Evolutionary conservation across 2,113 vertebrate genomes (phyloP), one percentile per base, ranked within the genome.

Genomic region (Theristicus caerulescens): DNA sequence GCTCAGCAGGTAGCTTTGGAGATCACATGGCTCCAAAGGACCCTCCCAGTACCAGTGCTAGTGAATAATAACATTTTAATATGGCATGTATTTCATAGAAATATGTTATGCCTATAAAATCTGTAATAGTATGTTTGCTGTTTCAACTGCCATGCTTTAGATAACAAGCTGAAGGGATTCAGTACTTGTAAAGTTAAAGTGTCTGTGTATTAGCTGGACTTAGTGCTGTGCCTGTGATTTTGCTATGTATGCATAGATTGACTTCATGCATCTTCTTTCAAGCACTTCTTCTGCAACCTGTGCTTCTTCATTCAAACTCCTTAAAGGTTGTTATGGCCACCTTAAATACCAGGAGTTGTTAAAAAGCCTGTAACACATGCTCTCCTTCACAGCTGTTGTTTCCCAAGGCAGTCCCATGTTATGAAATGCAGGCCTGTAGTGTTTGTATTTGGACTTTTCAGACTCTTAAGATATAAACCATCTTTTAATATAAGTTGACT

Each of bases 21-120:
- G 55, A 93, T 16, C 10, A 1, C 6, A 5, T 21, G 26, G 15
- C n/a, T 78, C 54, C 22, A 62, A 49, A 36, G 47, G 47, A 51
- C 24, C 16, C n/a, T 79, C 47, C 34, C 27, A 34, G 62, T 76
- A 29, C 27, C 14, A 11, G 47, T 54, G 71, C 47, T 52, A 69
- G 52, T 80, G 67, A 93, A 81, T 93, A 83, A 88, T 93, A 93
- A 83, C n/a, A 95, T 94, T 79, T 69, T 69, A 76, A 38, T 79
- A 26, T 40, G 16, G 18, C 1, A 0, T 25, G 10, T 19, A 44
- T 36, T 9, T 26, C 32, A 76, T 4, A 47, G 21, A 69, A 93
- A 80, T 55, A 49, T 6, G 10, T 65, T 38, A 42, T 24, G 7
- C 20, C 15, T 55, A 16, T 51, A 57, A 62, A 81, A 81, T 13